Base-by-base conservation (phyloP, 2,888 invertebrate genomes). In the Lymantria monacha region DNA sequence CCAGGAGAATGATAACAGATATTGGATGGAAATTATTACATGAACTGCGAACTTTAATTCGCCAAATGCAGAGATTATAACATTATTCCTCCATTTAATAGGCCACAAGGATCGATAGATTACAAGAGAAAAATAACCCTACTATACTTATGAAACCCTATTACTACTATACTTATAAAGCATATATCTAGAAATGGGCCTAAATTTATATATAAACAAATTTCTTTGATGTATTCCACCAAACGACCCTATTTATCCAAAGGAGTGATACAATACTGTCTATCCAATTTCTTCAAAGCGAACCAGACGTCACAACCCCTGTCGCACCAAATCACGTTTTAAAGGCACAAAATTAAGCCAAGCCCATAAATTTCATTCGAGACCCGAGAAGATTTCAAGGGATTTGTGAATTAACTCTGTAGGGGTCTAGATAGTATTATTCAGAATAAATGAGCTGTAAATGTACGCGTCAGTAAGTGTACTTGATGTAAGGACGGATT, bases 301-400 rank as follows among this genome's bases (percentile, higher is more conserved):
- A 49, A 46, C 51, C 22, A 46, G 46, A 45, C 64, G 51, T 57
- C 55, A 53, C 44, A 52, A 47, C 38, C 54, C 49, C 38, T 53
- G 49, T 53, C 53, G 53, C 52, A 63, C 65, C 70, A 69, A 76
- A 72, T 73, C 70, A 69, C 67, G 59, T 69, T 72, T 71, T 64
- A 71, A 64, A 66, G 62, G 57, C 57, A 49, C 55, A 53, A 68
- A 72, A 70, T 69, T 73, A 72, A 68, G 62, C 66, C 59, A 38
- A 55, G 53, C 47, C 55, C 61, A 76, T 80, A 77, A 79, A 81
- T 81, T 80, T 72, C 65, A 77, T 79, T 79, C 74, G 74, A 74
- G 67, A 53, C 65, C 70, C 67, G 63, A 61, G 66, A 70, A 74
- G 72, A 72, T 73, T 76, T 69, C 62, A 63, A 65, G 69, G 78